Evolutionary conservation across 2,113 vertebrate species (phyloP), one percentile per base, ranked within the genome.

Genomic region (Pagrus major): DNA sequence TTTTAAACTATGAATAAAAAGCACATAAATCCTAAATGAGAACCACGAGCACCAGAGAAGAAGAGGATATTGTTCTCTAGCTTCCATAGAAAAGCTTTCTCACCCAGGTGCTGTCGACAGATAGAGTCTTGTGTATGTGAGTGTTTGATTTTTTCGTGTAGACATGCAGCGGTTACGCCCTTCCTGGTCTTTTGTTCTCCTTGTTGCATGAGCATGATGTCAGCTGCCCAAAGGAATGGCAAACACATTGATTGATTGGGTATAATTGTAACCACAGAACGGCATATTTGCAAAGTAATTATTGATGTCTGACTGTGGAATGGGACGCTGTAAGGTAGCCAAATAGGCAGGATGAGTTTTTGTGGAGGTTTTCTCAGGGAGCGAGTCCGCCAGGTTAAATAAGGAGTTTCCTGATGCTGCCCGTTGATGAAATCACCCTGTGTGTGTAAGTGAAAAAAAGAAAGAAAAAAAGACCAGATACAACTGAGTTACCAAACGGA

Each of bases 391-490:
- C 52, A 47, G 51, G 58, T 70, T 70, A 44, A 78, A 77, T 67
- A 44, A 78, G 76, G 35, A 8, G 31, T 47, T 73, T 29, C 59
- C 51, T 46, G n/a, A 51, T 33, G 35, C 49, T 16, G 42, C 39
- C 66, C 52, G 41, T 58, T 73, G 31, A 58, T 88, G 51, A 83
- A 88, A 68, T 71, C 80, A 46, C 75, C 59, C 60, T 33, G 23
- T 35, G 51, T 65, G 66, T 78, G 35, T 41, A 39, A 76, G 77
- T 88, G 14, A 78, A n/a, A n/a, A n/a, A n/a, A n/a, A n/a, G n/a
- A n/a, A n/a, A n/a, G n/a, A n/a, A n/a, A n/a, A n/a, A n/a, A 76
- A 82, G 35, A 67, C 58, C 72, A 85, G 82, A 88, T 74, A 42
- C 10, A 3, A 29, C 41, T 20, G 49, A 27, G 29, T 54, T 25